Base-by-base conservation (phyloP, 2,797 vertebrate species). In the Cottoperca gobio region DNA sequence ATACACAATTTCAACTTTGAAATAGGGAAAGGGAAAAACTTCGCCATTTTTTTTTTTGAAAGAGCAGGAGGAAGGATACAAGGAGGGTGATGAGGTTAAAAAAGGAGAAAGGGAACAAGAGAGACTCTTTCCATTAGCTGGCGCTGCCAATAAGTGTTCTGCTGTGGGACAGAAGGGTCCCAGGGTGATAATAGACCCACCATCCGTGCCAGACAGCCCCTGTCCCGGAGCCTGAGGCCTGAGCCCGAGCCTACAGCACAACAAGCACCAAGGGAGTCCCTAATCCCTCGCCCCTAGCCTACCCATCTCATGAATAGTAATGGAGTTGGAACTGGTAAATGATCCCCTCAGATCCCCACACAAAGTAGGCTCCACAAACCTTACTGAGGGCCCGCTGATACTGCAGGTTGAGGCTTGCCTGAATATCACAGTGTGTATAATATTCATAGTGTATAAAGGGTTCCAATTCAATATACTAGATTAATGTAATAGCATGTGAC, bases 251-350 rank as follows among this genome's bases (percentile, higher is more conserved):
- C 92, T 92, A 87, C 88, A 90, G 90, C 92, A 93, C 93, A 95
- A 95, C 93, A 94, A 92, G 94, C 93, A 89, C 93, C 88, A 77
- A 94, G 94, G 94, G 95, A 95, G 86, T 92, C 90, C 88, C 87
- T 95, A 95, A 95, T 95, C 93, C 92, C 86, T 88, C 73, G 93
- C 94, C 92, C 89, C 92, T 85, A 88, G 93, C 90, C 91, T 89
- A 88, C 92, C 88, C 92, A 88, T 90, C 93, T 95, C 93, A 95
- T 95, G 95, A 95, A 95, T 95, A 95, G 92, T 94, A 95, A 95
- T 93, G 88, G 89, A 73, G 84, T 88, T 91, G 92, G 92, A 93
- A 91, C 89, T 90, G 90, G 90, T 92, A 92, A 92, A 87, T 89
- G 92, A 91, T 93, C 89, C 89, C 81, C 75, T 91, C 86, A 92